These are phyloP conservation scores for Eustalomyia histrio DNA, from an alignment of 2,888 invertebrate genomes.

Conservation along the genomic window DNA sequence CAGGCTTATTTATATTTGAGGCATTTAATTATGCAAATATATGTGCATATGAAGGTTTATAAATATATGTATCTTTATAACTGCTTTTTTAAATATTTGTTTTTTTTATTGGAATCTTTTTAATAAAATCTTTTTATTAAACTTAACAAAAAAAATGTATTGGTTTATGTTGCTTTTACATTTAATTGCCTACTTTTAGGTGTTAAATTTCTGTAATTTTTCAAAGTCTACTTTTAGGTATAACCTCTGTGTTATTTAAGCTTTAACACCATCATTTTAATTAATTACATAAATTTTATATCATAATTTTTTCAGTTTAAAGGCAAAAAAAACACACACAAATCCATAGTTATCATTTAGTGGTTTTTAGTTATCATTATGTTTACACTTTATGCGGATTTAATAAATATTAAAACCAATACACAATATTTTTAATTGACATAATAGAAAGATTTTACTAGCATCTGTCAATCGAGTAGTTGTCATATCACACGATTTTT, in stretches of 20 bases:
- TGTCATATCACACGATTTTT: constrained; percentile 50
- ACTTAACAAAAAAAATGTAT: background rate
- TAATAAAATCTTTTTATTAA: background rate
- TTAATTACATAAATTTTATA: background rate
- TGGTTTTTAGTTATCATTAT: constrained; percentile 27
- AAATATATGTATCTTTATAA: constrained; percentile 11
- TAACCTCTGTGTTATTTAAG: background rate
- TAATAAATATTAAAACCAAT: constrained; percentile 46
- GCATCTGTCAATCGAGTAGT: constrained; percentile 38
- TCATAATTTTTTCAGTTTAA: background rate
- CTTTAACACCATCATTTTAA: background rate
- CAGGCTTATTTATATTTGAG: background rate
- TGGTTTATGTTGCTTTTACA: background rate
- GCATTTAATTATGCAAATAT: background rate
- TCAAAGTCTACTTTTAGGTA: background rate
- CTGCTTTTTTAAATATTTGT: constrained; percentile 4
- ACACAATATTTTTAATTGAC: constrained; percentile 42
- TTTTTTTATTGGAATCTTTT: background rate
- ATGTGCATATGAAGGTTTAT: background rate
- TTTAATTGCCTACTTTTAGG: constrained; percentile 18
- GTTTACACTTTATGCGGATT: constrained; percentile 23
- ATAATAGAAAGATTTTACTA: constrained; percentile 34
- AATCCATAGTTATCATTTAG: constrained; percentile 21
- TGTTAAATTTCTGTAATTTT: background rate
- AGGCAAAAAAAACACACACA: background rate